phyloP scores from a whole-genome alignment of 2,888 invertebrate species.

The Drosophila melanosoma region DNA sequence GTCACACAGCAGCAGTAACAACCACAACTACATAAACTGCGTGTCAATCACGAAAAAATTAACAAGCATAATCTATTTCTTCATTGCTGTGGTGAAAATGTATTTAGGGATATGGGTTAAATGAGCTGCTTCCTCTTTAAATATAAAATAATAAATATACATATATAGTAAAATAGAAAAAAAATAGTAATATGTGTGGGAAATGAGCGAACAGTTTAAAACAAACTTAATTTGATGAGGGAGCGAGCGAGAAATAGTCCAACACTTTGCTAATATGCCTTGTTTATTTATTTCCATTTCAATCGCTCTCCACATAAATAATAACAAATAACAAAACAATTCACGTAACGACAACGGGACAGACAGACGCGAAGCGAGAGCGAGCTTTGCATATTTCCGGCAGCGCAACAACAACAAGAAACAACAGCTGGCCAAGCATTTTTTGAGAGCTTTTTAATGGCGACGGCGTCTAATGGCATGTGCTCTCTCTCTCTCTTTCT shows the following conservation, averaged over 20 bases:
- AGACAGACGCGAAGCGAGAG: slow-evolving; percentile 19
- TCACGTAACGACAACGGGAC: slow-evolving; percentile 58
- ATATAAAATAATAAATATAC: slow-evolving; percentile 49
- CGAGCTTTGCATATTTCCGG: slow-evolving; percentile 75
- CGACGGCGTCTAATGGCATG: slow-evolving; percentile 45
- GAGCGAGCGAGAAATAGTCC: slow-evolving; percentile 4
- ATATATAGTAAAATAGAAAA: slow-evolving; percentile 17
- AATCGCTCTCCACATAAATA: slow-evolving; percentile 46
- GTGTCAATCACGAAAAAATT: slow-evolving; percentile 38
- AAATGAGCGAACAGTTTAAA: slow-evolving; percentile 31
- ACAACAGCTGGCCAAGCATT: slow-evolving; percentile 68
- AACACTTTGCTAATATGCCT: slow-evolving; percentile 37
- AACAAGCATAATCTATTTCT: slow-evolving; percentile 25
- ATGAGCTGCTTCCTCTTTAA: slow-evolving; percentile 73
- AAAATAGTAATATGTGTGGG: slow-evolving; percentile 11
- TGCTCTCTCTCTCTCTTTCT: slow-evolving; percentile 7
- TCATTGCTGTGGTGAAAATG: slow-evolving; percentile 33
- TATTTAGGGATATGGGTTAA: slow-evolving; percentile 51
- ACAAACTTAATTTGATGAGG: slow-evolving; percentile 7
- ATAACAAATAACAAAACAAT: slow-evolving; percentile 64
- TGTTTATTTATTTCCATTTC: slow-evolving; percentile 53
- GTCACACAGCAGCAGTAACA: slow-evolving; percentile 7
- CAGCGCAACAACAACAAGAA: slow-evolving; percentile 42
- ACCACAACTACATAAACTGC: slow-evolving; percentile 33
- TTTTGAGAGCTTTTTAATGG: slow-evolving; percentile 73